These are phyloP conservation scores for Daktulosphaira vitifoliae DNA, from an alignment of 1,140 invertebrate species.

Conservation along the genomic window DNA sequence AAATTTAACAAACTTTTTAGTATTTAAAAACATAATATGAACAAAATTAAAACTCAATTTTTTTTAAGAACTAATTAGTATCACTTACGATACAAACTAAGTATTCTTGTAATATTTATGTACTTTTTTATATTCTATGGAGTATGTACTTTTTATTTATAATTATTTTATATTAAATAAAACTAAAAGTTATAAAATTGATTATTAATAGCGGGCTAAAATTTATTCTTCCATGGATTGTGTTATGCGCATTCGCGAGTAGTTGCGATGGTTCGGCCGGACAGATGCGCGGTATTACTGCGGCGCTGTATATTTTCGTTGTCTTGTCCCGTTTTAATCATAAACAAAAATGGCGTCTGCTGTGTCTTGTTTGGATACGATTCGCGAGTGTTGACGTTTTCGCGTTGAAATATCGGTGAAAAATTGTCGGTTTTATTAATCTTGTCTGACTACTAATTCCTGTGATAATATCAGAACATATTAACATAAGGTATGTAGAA, in stretches of 20 bases:
- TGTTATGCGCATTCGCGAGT: conserved; percentile 9
- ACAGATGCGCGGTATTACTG: conserved; percentile 15
- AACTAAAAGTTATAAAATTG: too few relatives aligned
- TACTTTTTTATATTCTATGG: too few relatives aligned
- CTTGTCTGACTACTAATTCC: background rate
- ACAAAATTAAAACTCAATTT: too few relatives aligned
- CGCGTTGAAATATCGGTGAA: background rate
- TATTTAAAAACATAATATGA: too few relatives aligned
- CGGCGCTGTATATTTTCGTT: conserved; percentile 25
- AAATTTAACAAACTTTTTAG: too few relatives aligned
- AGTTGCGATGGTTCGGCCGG: background rate
- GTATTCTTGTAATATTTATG: too few relatives aligned
- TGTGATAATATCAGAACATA: conserved; percentile 17
- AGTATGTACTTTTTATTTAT: too few relatives aligned
- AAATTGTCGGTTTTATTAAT: background rate
- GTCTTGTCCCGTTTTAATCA: conserved; percentile 33
- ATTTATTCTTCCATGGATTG: conserved; percentile 20
- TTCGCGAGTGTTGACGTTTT: conserved; percentile 24
- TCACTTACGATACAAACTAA: too few relatives aligned
- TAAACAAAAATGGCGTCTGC: conserved; percentile 31
- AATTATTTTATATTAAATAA: too few relatives aligned
- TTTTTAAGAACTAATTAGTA: too few relatives aligned
- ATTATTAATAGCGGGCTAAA: too few relatives aligned
- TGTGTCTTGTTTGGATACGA: conserved; percentile 12
- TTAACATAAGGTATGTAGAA: conserved; percentile 7